These are phyloP conservation scores for Puma concolor DNA, from an alignment of 2,113 vertebrate species.

Conservation along the genomic window DNA sequence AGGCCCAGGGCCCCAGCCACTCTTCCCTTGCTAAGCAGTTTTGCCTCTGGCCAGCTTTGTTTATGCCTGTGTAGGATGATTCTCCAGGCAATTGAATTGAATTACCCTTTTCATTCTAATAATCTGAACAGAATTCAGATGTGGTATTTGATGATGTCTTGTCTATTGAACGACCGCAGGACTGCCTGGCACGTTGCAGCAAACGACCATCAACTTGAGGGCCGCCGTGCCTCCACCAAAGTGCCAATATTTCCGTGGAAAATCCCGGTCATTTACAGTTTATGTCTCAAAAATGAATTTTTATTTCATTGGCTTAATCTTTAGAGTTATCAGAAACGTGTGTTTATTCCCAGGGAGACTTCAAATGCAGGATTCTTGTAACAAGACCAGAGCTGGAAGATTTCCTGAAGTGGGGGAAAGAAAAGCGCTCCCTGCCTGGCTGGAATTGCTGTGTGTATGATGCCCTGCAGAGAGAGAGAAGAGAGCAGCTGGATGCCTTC, in stretches of 20 bases:
- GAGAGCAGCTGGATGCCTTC: conserved; percentile 79
- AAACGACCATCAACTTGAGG: conserved; percentile 60
- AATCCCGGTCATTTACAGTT: conserved; percentile 64
- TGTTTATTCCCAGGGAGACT: conserved; percentile 62
- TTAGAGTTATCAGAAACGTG: conserved; percentile 49
- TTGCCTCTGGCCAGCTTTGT: conserved; percentile 63
- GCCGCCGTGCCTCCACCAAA: not conserved
- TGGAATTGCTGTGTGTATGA: conserved; percentile 76
- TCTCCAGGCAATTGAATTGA: conserved; percentile 67
- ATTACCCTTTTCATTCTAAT: conserved; percentile 75
- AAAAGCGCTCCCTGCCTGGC: conserved; percentile 70
- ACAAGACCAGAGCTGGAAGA: conserved; percentile 58
- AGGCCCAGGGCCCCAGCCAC: not conserved
- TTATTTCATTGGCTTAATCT: conserved; percentile 76
- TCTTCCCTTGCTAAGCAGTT: conserved; percentile 26
- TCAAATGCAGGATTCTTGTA: conserved; percentile 42
- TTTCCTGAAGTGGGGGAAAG: conserved; percentile 73
- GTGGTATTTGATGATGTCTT: conserved; percentile 69
- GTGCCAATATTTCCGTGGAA: conserved; percentile 30
- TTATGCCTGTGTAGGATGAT: not conserved
- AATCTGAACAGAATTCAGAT: conserved; percentile 70
- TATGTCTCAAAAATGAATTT: conserved; percentile 77
- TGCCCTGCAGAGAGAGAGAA: conserved; percentile 83
- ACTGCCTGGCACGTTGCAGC: conserved; percentile 52
- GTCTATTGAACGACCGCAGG: conserved; percentile 31